Base-by-base conservation (phyloP, 2,888 invertebrate species). In the Cinara cedri region DNA sequence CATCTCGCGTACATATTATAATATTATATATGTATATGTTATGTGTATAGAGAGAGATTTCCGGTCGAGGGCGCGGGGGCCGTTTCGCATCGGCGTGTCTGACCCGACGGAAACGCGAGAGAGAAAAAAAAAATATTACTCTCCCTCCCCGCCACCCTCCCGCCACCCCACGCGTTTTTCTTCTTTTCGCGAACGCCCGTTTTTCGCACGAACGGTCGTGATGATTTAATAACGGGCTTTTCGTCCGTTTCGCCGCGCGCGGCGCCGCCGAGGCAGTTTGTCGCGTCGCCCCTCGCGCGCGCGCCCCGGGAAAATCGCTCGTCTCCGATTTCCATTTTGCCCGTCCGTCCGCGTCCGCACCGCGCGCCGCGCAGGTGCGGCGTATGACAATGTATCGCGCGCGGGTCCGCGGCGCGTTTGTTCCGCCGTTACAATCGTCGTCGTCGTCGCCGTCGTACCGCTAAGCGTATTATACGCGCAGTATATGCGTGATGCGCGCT, bases 181-280 rank as follows among this genome's bases (percentile, higher is more conserved):
- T 75, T 75, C 24, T 76, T 76, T 76, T 57, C 16, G 46, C 19
- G 24, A 63, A 10, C 11, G 46, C 46, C 55, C 57, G 55, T 46
- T 46, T 55, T 57, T 57, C 66, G 76, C 76, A 76, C 76, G 57
- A 26, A 46, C 55, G 71, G 71, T 54, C 14, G 19, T 21, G 55
- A 54, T 55, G 75, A 75, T 75, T 75, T 75, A 75, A 76, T 76
- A 65, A 42, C 49, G 44, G 10, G 26, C 16, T 34, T 57, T 66
- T 55, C 66, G 46, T 62, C n/a, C 66, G 60, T 55, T 71, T 57
- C 72, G 19, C 44, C n/a, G 14, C 72, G n/a, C 19, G 26, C 65
- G 63, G 44, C 55, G 55, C 11, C 24, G 0, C n/a, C 24, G 1
- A 8, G n/a, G 57, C n/a, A 65, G 75, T 63, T 62, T 63, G 63